A percentile compares a stretch with the other conserved stretches of the same genome.
These are phyloP conservation scores for Deilephila porcellus DNA, from an alignment of 2,888 invertebrate genomes.

Conservation along the genomic window DNA sequence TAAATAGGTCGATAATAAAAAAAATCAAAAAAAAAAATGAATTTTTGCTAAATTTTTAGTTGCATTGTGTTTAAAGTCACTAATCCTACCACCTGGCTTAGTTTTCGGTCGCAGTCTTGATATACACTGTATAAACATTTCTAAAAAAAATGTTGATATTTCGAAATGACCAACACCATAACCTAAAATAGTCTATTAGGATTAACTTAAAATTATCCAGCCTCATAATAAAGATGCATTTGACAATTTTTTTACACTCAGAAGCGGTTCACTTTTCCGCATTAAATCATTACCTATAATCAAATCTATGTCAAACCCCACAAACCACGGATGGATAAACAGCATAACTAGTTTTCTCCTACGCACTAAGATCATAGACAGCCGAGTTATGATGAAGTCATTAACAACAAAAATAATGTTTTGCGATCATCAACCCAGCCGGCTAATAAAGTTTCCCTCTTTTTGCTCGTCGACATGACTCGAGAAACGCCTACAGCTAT, in stretches of 20 bases:
- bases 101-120: too few relatives aligned
- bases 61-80: too few relatives aligned
- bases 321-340: background rate
- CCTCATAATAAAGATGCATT: background rate
- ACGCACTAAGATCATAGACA: conserved; percentile 17
- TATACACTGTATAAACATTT: too few relatives aligned
- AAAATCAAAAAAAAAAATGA: too few relatives aligned
- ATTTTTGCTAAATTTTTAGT: too few relatives aligned
- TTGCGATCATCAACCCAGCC: conserved; percentile 14
- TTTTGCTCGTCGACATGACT: conserved; percentile 19
- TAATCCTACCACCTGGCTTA: too few relatives aligned
- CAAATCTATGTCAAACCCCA: background rate
- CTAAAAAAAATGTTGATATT: too few relatives aligned
- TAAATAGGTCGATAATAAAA: too few relatives aligned
- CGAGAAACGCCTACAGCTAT: conserved; percentile 17
- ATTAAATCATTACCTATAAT: conserved; percentile 2
- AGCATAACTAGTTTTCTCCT: conserved; percentile 11
- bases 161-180: too few relatives aligned
- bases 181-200: too few relatives aligned
- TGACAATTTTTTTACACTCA: too few relatives aligned
- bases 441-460: conserved; percentile 20
- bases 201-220: too few relatives aligned
- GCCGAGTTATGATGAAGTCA: conserved; percentile 24
- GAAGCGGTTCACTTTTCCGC: background rate
- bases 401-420: conserved; percentile 22